These are phyloP conservation scores for Solenopsis invicta DNA, from an alignment of 1,140 invertebrate species.

Conservation along the genomic window DNA sequence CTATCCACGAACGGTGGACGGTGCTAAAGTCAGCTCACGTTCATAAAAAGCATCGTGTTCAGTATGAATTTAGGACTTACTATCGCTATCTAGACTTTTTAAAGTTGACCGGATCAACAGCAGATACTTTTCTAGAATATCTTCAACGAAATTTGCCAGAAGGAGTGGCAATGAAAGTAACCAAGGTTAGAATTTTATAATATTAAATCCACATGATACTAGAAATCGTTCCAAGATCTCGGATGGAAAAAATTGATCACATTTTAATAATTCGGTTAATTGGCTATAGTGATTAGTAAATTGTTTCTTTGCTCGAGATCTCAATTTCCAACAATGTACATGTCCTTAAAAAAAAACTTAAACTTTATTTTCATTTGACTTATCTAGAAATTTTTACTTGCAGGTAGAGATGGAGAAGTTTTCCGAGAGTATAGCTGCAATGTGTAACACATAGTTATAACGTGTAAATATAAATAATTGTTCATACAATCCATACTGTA, in stretches of 20 bases:
- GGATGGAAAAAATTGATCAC: no score
- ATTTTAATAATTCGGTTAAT: no score
- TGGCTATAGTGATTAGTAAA: no score
- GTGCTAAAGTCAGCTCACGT: conserved; percentile 96
- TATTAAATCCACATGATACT: neutral
- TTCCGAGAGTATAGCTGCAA: conserved; percentile 69
- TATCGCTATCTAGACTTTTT: conserved; percentile 94
- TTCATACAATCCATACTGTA: conserved; percentile 23
- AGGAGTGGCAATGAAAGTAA: conserved; percentile 98
- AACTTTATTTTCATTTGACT: conserved; percentile 9
- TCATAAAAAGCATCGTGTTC: conserved; percentile 97
- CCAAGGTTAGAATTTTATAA: conserved; percentile 89
- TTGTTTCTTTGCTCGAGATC: no score
- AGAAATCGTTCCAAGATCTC: no score
- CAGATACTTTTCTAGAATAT: conserved; percentile 98
- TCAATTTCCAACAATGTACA: no score
- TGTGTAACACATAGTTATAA: conserved; percentile 10
- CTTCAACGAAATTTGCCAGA: conserved; percentile 98
- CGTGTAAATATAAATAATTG: conserved; percentile 21
- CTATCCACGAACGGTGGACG: conserved; percentile 92
- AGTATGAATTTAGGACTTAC: conserved; percentile 98
- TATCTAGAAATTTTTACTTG: conserved; percentile 70
- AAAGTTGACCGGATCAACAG: conserved; percentile 96
- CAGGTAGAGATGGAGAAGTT: conserved; percentile 87
- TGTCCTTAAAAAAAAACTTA: conserved; percentile 4